Base-by-base conservation (phyloP, 2,797 vertebrate species). In the Myoxocephalus aenaeus region DNA sequence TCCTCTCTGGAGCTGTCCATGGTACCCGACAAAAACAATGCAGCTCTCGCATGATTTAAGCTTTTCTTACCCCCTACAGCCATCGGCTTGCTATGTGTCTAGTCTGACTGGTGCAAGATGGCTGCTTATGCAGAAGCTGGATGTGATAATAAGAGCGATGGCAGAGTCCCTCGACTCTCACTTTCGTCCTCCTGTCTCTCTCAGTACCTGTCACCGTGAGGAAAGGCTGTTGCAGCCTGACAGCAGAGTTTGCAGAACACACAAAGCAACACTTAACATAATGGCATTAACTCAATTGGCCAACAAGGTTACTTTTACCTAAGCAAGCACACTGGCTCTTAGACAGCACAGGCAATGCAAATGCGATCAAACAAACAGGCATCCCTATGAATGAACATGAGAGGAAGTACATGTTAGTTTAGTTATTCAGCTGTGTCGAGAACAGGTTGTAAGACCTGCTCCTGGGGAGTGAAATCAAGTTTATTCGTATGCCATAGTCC, bases 241-340 rank as follows among this genome's bases (percentile, higher is more conserved):
- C 81, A 77, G 82, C 54, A 56, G 62, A 77, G 76, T 90, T 87
- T 85, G 69, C 84, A 75, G 84, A 89, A 91, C 82, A 80, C 82
- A 82, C 80, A 79, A 69, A 76, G 82, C 40, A 73, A 53, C 77
- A 87, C 72, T 61, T 82, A 75, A 80, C 78, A 84, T 87, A 80
- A 89, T 92, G 82, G 89, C 83, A 86, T 85, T 86, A 91, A 87
- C 83, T 91, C 84, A 77, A 88, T 85, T 64, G 81, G 72, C 82
- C 84, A 87, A 89, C 79, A 84, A 86, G 81, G 77, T 85, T 68
- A 56, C 75, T 89, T 85, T 88, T 77, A 34, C 46, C 78, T 75
- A 73, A 83, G 73, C 66, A 75, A 83, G 54, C 75, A 56, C 54
- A 82, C 67, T 22, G 25, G 29, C 65, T 71, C 25, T 57, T 18